Evolutionary conservation across 2,797 vertebrate genomes (phyloP), one percentile per base, ranked within the genome.

Genomic region (Neopelma chrysocephalum): DNA sequence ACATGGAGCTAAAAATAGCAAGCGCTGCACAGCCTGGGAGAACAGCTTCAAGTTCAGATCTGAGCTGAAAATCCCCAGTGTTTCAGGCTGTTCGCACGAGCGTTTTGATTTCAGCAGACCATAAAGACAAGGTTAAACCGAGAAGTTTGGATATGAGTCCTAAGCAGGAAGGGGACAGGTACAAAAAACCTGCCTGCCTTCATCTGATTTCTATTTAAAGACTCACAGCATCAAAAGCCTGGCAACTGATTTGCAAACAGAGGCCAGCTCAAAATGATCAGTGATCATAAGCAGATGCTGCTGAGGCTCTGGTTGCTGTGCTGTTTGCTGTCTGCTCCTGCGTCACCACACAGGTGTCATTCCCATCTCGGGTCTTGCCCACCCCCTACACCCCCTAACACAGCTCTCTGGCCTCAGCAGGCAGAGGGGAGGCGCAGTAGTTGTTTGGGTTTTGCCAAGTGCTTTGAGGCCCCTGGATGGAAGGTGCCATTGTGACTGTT

Each of bases 1-100:
- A 96, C 96, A 96, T 15, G 64, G 70, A 77, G 88, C 82, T 96
- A 96, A 97, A 97, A 97, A 95, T 96, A 96, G 88, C 60, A 32
- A 88, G 76, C 1, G 0, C 91, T 93, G 88, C 88, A 95, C 96
- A 96, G 92, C 90, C 92, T 90, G 93, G 88, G 90, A 96, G 95
- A 96, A 70, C 51, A 89, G 95, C 66, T 80, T 94, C 94, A 72
- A 69, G 86, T 58, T 96, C 93, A 95, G 92, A 84, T 82, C 56
- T 82, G 66, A 94, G 86, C 83, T 87, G 90, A 95, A 96, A 96
- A 96, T 89, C 95, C 90, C 95, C 90, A 82, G 86, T 1, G 11
- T 78, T 91, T 94, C 95, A 89, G 87, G 79, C 91, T 83, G 90
- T 69, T 95, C 8, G 0, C 60, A 36, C 12, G 66, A 93, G 66